Base-by-base conservation (phyloP, 2,113 vertebrate species). In the Xiphophorus maculatus region DNA sequence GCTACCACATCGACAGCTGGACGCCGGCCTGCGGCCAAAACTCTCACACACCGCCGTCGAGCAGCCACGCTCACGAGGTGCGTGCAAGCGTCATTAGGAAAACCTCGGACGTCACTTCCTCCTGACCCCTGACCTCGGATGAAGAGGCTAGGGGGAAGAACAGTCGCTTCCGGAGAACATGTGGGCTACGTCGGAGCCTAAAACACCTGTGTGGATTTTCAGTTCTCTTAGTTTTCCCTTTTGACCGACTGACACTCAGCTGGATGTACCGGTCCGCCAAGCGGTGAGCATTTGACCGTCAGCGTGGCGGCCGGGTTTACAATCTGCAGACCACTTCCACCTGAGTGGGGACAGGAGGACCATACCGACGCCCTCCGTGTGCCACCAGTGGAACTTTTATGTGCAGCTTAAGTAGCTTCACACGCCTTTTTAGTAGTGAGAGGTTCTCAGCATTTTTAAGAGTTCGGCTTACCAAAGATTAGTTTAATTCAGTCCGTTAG, bases 81-180 rank as follows among this genome's bases (percentile, higher is more conserved):
- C 95, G 98, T 28, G 97, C 97, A 74, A 99, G 97, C 0, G 98
- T 99, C 92, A 99, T 99, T 91, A 97, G 97, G 96, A 99, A 99
- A 64, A 99, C 97, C 0, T 98, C 97, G 4, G 98, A 99, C 37
- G 94, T 97, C 89, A 96, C 96, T 3, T 68, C 88, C 28, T 91
- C 88, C 63, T 89, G 87, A 90, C 88, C 79, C 66, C 66, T 42
- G 67, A 84, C 69, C 75, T 67, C 48, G 61, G 67, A 58, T 2
- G 14, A 64, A 65, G 30, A 69, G 51, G 22, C 0, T 3, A 11
- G 35, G 10, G 10, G 35, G 35, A 37, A 11, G 35, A 37, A 37
- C 35, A 11, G 35, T 37, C 10, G 69, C 79, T 61, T 63, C 28
- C 37, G 35, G 74, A 54, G 65, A 71, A 29, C 44, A 48, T 48